Base-by-base conservation (phyloP, 2,113 vertebrate genomes). In the Morphnarchus princeps region DNA sequence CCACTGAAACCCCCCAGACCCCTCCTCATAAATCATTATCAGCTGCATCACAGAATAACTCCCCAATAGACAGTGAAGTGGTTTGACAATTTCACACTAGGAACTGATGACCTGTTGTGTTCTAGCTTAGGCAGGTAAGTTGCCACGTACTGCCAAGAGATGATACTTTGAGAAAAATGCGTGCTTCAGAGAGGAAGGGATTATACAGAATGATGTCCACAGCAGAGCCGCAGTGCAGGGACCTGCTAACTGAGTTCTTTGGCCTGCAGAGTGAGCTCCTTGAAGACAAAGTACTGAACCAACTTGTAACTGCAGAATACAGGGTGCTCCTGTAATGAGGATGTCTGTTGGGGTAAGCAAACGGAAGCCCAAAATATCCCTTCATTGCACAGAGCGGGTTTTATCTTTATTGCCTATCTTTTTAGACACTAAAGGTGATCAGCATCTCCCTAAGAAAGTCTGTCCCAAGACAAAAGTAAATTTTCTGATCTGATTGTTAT, bases 201-300 rank as follows among this genome's bases (percentile, higher is more conserved):
- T 50, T 38, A 6, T 42, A 42, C 2, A 5, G 28, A 62, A 49
- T 0, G 0, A 40, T 29, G 19, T 62, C 76, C n/a, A 47, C 17
- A 43, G 42, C 29, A 47, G 77, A 80, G 45, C 45, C 70, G 63
- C 29, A 31, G 19, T 29, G 58, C 66, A n/a, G 52, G 36, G 28
- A 59, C 43, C n/a, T 55, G 24, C 58, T 63, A 9, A 24, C 21
- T n/a, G 54, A 61, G 29, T 52, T 84, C 26, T 70, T 47, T 3
- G 1, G 29, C 22, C 71, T 83, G 45, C 31, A 78, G 52, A 77
- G 43, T 26, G 50, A 94, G 17, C 24, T 76, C 13, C 24, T 42
- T 61, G 55, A 74, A 63, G 85, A 43, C 11, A 36, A 80, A 89
- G 36, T 42, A 38, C 26, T 22, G 43, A 87, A 38, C 24, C 84